Conservation (phyloP, 2,797 vertebrate species). For the Enteromius anoplus region DNA sequence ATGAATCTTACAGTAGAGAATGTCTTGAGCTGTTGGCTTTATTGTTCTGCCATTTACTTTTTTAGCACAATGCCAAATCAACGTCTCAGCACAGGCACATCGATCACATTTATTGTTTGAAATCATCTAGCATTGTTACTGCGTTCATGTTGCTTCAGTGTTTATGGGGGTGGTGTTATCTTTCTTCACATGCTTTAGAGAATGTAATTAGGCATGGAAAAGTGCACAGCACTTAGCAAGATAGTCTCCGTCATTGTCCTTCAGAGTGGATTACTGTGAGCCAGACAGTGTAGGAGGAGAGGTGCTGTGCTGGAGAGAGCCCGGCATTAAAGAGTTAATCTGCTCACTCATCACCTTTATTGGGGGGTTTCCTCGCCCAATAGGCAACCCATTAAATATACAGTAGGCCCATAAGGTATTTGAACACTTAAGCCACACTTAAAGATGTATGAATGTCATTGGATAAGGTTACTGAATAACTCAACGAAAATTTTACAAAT, state of each 20-base stretch:
- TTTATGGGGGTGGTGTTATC: constrained; percentile 10
- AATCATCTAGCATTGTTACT: background rate
- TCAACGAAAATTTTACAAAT: background rate
- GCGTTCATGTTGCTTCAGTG: background rate
- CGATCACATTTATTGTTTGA: background rate
- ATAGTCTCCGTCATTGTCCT: constrained; percentile 32
- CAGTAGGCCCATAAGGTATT: constrained; percentile 48
- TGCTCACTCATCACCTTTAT: constrained; percentile 39
- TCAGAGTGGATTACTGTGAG: constrained; percentile 34
- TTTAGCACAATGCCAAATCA: background rate
- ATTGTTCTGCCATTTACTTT: background rate
- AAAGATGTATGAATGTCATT: background rate
- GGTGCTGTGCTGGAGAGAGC: constrained; percentile 9
- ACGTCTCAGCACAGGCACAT: background rate
- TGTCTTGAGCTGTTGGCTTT: background rate
- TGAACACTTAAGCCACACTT: constrained; percentile 13
- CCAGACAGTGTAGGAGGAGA: constrained; percentile 27
- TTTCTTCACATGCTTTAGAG: constrained; percentile 38
- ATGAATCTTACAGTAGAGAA: background rate
- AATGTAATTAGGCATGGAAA: constrained; percentile 43
- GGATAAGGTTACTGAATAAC: background rate
- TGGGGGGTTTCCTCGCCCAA: constrained; percentile 34
- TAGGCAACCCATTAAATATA: constrained; percentile 61
- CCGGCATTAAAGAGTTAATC: constrained; percentile 61
- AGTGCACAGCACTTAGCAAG: constrained; percentile 24